Percentiles rank a stretch among this genome's conserved stretches.
These are phyloP conservation scores for Nezara viridula DNA, from an alignment of 2,888 invertebrate genomes.

Conservation along the genomic window DNA sequence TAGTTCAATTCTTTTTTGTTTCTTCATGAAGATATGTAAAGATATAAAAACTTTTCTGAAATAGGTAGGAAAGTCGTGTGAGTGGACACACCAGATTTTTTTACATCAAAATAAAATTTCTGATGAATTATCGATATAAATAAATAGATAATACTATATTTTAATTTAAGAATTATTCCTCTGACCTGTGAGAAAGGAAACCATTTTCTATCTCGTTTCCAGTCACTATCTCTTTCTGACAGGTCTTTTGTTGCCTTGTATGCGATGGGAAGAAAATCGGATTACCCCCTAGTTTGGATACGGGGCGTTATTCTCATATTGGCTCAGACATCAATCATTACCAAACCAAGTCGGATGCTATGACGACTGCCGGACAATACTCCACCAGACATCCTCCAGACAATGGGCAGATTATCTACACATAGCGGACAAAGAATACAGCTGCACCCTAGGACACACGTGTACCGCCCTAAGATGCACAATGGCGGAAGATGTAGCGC, in stretches of 20 bases:
- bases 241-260: not conserved
- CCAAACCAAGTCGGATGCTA: not conserved
- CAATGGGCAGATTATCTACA: constrained; percentile 27
- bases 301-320: not conserved
- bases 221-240: not conserved
- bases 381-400: not conserved
- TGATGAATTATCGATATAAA: no score
- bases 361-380: constrained; percentile 35
- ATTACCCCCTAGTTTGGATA: constrained; percentile 8
- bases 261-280: constrained; percentile 6
- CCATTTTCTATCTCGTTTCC: not conserved
- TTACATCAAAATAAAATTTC: no score
- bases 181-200: not conserved
- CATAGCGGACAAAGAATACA: constrained; percentile 1
- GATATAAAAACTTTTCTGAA: no score
- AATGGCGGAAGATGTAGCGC: constrained; percentile 18
- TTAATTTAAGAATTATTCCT: no score
- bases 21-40: no score
- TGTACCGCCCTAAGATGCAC: constrained; percentile 18
- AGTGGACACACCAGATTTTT: no score
- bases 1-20: no score
- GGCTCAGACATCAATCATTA: not conserved
- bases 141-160: no score
- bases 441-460: not conserved
- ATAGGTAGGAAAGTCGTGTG: no score